Evolutionary conservation across 2,888 invertebrate species (phyloP), one percentile per base, ranked within the genome.

Genomic region (Digitonthophagus gazella): DNA sequence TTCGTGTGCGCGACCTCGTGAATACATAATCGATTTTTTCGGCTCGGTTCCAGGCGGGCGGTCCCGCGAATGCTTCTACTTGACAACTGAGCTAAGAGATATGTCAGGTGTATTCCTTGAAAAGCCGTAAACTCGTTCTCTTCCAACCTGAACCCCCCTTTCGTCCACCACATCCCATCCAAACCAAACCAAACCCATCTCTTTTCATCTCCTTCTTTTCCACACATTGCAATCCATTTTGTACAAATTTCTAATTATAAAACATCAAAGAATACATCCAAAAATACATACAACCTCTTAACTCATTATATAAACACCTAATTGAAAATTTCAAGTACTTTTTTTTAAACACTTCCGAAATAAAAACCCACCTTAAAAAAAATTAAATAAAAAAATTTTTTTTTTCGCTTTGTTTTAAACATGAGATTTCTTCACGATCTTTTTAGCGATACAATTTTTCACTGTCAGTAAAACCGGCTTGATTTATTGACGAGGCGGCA

Each of bases 91-190:
- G 28, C 64, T 28, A 28, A 64, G 28, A 64, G 61, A 64, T 28
- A 28, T 64, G 64, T 64, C 54, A 64, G 64, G 28, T 64, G 64
- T 44, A 64, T 64, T 64, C 64, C 54, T 16, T 64, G 64, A 64
- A 64, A 64, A 44, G 44, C 64, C 14, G 64, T 44, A 64, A 64
- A 64, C 64, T 64, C 22, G 64, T 64, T 64, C 64, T 64, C 20
- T n/a, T n/a, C 11, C 28, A 11, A 44, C 28, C 28, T 44, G 28
- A 11, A 11, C 8, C 8, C 28, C 28, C 28, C 28, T 8, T 11
- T 11, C 28, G 8, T 44, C 11, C 11, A 44, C 28, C 28, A 11
- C 28, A 11, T 44, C 28, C 8, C 28, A 8, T 11, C 28, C 28
- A 44, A 44, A 44, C n/a, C n/a, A n/a, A n/a, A n/a, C n/a, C n/a